phyloP scores from a whole-genome alignment of 2,888 invertebrate species.

The Linnaemya vulpina region DNA sequence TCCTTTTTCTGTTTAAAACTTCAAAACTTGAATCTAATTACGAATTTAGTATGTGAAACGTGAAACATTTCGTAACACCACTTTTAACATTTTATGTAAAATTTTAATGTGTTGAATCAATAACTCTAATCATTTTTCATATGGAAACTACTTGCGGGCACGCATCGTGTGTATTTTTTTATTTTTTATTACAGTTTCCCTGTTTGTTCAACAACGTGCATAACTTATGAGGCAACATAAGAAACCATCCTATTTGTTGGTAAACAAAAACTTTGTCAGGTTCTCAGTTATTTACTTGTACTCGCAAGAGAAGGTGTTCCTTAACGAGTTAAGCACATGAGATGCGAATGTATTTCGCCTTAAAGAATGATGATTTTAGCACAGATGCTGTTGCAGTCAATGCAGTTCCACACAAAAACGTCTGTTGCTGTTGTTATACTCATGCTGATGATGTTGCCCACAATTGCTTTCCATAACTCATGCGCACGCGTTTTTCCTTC shows the following conservation, averaged over 20 bases:
- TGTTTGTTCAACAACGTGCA: constrained; percentile 35
- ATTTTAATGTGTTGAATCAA: constrained; percentile 33
- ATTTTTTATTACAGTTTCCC: background rate
- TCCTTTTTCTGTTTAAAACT: background rate
- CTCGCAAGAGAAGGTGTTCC: constrained; percentile 1
- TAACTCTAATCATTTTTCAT: constrained; percentile 46
- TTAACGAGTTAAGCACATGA: constrained; percentile 46
- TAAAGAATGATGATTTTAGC: constrained; percentile 8
- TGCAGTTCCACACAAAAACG: constrained; percentile 5
- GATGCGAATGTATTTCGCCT: constrained; percentile 30
- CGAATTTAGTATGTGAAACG: constrained; percentile 21
- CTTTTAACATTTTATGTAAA: constrained; percentile 13
- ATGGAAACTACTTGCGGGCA: constrained; percentile 5
- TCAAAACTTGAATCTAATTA: constrained; percentile 39
- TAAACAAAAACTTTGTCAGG: constrained; percentile 60
- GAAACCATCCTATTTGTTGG: constrained; percentile 54
- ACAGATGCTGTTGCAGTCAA: constrained; percentile 21
- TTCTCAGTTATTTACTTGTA: constrained; percentile 32
- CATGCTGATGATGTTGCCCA: constrained; percentile 35
- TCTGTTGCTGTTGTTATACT: background rate
- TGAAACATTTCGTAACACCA: constrained; percentile 32
- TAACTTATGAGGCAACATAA: constrained; percentile 28
- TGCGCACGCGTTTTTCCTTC: constrained; percentile 75
- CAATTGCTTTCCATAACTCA: constrained; percentile 76
- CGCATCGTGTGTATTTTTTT: background rate